Base-by-base conservation (phyloP, 2,113 vertebrate genomes). In the Corythornis cristatus region DNA sequence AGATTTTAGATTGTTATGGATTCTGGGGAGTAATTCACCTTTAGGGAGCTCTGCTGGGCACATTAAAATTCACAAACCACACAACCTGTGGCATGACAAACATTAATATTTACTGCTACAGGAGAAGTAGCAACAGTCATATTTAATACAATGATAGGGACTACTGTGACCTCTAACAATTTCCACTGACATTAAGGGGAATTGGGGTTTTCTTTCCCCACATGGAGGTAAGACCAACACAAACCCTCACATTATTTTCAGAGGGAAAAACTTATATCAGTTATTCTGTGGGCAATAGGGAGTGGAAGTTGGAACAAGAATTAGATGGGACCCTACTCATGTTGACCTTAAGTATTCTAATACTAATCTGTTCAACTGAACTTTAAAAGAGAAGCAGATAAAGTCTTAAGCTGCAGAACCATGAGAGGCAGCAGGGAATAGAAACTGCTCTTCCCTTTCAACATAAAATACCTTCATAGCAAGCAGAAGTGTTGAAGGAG, bases 61-160 rank as follows among this genome's bases (percentile, higher is more conserved):
- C 35, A 61, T 83, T 62, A 54, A 73, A 92, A 78, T 87, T 90
- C 86, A 70, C 74, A 56, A 61, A 89, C 43, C 66, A 84, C 57
- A 45, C 73, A 70, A 35, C 42, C 22, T 83, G 48, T 79, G 70
- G 45, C 37, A 58, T 56, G 79, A 61, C 31, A 68, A 89, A 68
- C 25, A 58, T 82, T 54, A 72, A 51, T 73, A 94, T 92, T 86
- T 92, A 82, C 65, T 84, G 42, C 58, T 68, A 57, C 16, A 53
- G 68, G 51, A 88, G n/a, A 61, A 77, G 22, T 28, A 67, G 3
- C n/a, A 81, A 12, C 0, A 1, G 33, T 86, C 31, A 5, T 68
- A 75, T 90, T 86, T 82, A 81, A 60, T 56, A 65, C 28, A 42
- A 42, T 15, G 20, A 33, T 18, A 61, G 74, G 14, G 12, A 28